Evolutionary conservation across 2,797 vertebrate species (phyloP).

Genomic region (Threskiornis aethiopicus): DNA sequence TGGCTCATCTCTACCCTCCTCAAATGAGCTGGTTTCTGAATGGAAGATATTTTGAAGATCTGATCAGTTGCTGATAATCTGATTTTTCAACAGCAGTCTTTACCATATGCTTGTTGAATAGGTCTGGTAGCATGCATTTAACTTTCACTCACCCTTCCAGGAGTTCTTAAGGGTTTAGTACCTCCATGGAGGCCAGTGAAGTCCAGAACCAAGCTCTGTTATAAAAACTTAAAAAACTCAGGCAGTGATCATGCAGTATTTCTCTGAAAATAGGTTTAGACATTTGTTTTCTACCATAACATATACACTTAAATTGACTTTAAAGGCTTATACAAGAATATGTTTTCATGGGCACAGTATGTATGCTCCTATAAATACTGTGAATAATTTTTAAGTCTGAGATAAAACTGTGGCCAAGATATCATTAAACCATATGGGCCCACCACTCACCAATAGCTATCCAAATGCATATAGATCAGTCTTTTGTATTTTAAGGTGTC

Average conservation of each 20-base stretch:
- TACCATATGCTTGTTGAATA: neutral
- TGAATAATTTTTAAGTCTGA: neutral
- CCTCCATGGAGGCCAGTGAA: neutral
- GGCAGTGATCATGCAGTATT: neutral
- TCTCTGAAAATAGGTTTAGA: neutral
- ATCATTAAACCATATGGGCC: neutral
- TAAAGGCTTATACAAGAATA: neutral
- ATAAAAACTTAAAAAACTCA: neutral
- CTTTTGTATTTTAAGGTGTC: neutral
- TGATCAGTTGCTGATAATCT: neutral
- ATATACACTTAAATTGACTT: neutral
- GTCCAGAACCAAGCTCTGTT: neutral
- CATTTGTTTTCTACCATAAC: neutral
- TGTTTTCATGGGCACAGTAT: neutral
- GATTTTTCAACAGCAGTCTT: neutral
- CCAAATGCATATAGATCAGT: neutral
- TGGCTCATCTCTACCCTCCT: neutral
- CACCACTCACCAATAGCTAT: neutral
- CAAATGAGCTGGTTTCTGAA: neutral
- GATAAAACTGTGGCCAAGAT: neutral
- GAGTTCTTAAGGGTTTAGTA: neutral
- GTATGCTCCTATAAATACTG: neutral
- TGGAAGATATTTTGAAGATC: neutral
- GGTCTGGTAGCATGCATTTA: neutral
- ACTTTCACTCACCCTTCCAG: neutral